Evolutionary conservation across 2,797 vertebrate genomes (phyloP).

Genomic region (Leptoclinus maculatus): DNA sequence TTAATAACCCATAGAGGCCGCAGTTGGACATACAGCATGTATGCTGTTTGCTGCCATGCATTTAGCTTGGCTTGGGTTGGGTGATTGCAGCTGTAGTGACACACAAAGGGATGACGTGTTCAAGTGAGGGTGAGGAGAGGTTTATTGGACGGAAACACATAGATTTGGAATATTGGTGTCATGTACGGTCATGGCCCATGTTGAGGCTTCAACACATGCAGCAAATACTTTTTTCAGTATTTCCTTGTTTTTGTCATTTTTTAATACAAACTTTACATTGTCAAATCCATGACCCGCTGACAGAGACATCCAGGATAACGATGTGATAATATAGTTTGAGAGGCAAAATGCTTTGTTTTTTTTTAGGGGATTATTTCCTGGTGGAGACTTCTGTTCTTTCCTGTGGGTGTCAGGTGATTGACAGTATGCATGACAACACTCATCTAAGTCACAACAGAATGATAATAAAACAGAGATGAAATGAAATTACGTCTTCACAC

Average conservation of each 20-base stretch:
- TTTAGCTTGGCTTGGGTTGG: not conserved
- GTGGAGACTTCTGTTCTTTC: slow-evolving; percentile 28
- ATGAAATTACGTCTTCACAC: slow-evolving; percentile 57
- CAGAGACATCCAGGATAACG: slow-evolving; percentile 14
- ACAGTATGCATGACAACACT: slow-evolving; percentile 58
- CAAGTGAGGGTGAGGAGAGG: slow-evolving; percentile 20
- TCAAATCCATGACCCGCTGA: slow-evolving; percentile 16
- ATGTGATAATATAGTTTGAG: slow-evolving; percentile 10
- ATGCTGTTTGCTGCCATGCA: slow-evolving; percentile 22
- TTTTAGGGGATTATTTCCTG: slow-evolving; percentile 30
- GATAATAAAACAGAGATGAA: slow-evolving; percentile 50
- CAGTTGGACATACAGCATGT: slow-evolving; percentile 10
- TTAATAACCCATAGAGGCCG: slow-evolving; percentile 51
- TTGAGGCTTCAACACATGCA: not conserved
- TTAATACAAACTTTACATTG: not conserved
- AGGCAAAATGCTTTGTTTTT: not conserved
- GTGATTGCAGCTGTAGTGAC: slow-evolving; percentile 16
- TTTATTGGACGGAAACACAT: slow-evolving; percentile 39
- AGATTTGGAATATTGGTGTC: slow-evolving; percentile 20
- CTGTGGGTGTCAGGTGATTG: slow-evolving; percentile 62
- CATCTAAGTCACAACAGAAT: slow-evolving; percentile 43
- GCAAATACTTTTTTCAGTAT: not conserved
- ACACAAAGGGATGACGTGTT: slow-evolving; percentile 6
- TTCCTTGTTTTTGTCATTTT: slow-evolving; percentile 8
- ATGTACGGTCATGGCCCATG: slow-evolving; percentile 3